Evolutionary conservation across 2,113 vertebrate genomes (phyloP).

Genomic region (Indicator maculatus): DNA sequence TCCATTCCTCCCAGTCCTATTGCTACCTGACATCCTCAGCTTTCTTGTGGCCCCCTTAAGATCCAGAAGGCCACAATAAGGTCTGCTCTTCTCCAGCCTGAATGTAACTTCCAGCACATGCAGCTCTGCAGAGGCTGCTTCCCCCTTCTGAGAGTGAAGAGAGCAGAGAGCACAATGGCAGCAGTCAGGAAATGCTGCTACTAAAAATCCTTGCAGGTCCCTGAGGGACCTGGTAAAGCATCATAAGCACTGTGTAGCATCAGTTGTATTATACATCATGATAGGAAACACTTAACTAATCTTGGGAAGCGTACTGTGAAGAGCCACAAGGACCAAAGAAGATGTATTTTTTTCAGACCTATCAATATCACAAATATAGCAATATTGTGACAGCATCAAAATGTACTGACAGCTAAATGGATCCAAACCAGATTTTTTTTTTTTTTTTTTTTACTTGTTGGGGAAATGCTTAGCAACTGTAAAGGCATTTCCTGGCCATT

Average conservation of each 20-base stretch:
- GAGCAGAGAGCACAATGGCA: not conserved
- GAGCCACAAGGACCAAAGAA: conserved; percentile 3
- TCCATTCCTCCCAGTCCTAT: no score
- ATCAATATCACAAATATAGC: not conserved
- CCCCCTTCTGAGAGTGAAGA: not conserved
- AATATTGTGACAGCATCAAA: conserved; percentile 29
- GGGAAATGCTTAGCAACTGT: not conserved
- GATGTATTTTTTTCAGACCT: not conserved
- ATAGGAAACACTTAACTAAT: not conserved
- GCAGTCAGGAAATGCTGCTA: not conserved
- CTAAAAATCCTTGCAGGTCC: not conserved
- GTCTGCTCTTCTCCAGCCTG: not conserved
- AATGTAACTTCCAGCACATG: not conserved
- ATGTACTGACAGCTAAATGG: conserved; percentile 45
- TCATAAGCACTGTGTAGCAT: not conserved
- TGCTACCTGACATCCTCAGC: no score
- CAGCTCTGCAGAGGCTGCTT: not conserved
- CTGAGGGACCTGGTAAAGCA: not conserved
- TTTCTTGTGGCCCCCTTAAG: no score
- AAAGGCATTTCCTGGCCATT: not conserved
- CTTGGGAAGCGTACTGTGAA: not conserved
- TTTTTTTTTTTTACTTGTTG: not conserved
- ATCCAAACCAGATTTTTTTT: not conserved
- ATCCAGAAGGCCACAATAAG: no score
- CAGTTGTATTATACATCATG: not conserved